phyloP scores from a whole-genome alignment of 2,113 vertebrate species.

The Prochilodus magdalenae region DNA sequence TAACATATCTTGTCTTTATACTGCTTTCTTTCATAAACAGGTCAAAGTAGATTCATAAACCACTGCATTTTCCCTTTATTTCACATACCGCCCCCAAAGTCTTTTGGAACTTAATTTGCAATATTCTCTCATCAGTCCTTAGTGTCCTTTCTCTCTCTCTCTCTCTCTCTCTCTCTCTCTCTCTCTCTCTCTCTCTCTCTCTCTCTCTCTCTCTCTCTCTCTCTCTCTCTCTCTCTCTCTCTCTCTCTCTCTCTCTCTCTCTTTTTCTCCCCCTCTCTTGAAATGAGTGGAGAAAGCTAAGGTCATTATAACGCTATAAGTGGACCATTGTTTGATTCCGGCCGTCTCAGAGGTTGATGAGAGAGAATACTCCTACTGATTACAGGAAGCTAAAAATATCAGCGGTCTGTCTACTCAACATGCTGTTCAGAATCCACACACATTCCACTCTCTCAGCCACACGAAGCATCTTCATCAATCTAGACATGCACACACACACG shows the following conservation, averaged over 20 bases:
- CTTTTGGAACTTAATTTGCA: background rate
- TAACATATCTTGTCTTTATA: too few species aligned
- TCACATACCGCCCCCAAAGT: too few species aligned
- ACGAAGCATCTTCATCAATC: background rate
- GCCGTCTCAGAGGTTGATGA: constrained; percentile 65
- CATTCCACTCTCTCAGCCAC: constrained; percentile 41
- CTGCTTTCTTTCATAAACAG: too few species aligned
- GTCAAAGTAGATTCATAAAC: too few species aligned
- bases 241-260: constrained; percentile 14
- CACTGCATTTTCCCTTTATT: too few species aligned
- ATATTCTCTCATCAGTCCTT: constrained; percentile 11
- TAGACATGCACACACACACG: background rate
- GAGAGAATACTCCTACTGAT: constrained; percentile 57
- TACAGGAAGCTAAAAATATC: constrained; percentile 68
- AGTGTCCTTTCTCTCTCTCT: background rate
- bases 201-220: too few species aligned
- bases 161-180: background rate
- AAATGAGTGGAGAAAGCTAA: constrained; percentile 25
- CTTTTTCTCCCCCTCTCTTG: constrained; percentile 8
- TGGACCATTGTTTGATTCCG: constrained; percentile 9
- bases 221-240: constrained; percentile 35
- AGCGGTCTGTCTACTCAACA: constrained; percentile 34
- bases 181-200: too few species aligned
- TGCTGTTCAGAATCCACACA: background rate
- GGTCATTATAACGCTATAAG: constrained; percentile 36